Evolutionary conservation across 2,888 invertebrate genomes (phyloP).

Genomic region (Sepiola atlantica): DNA sequence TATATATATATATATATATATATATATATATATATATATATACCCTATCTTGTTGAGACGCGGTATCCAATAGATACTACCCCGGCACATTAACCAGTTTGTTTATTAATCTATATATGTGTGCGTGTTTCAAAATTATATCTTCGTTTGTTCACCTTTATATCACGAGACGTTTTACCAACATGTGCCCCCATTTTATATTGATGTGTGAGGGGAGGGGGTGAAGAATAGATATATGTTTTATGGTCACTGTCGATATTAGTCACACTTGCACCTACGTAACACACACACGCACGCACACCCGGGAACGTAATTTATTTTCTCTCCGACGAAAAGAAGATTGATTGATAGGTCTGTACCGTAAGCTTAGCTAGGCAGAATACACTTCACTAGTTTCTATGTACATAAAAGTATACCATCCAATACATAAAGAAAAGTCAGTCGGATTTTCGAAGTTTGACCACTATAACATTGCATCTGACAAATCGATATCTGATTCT

Average conservation of each 20-base stretch:
- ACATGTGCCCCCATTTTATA: not conserved
- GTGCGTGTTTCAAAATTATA: not conserved
- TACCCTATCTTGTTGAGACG: no score
- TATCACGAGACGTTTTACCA: no score
- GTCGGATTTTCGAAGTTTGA: no score
- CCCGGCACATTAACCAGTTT: not conserved
- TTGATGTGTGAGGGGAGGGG: not conserved
- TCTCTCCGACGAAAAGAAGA: not conserved
- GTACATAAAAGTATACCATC: not conserved
- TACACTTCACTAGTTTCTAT: not conserved
- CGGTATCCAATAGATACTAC: not conserved
- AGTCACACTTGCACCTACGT: not conserved
- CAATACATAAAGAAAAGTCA: no score
- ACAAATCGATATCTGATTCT: no score
- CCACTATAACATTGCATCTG: no score
- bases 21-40: no score
- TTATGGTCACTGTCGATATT: not conserved
- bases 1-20: no score
- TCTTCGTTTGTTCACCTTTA: no score
- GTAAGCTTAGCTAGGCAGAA: not conserved
- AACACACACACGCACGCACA: not conserved
- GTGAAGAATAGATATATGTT: not conserved
- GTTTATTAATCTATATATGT: not conserved
- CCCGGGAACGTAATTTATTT: not conserved
- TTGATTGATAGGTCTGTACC: not conserved